Base-by-base conservation (phyloP, 1,140 invertebrate species). In the Ceratina calcarata region DNA sequence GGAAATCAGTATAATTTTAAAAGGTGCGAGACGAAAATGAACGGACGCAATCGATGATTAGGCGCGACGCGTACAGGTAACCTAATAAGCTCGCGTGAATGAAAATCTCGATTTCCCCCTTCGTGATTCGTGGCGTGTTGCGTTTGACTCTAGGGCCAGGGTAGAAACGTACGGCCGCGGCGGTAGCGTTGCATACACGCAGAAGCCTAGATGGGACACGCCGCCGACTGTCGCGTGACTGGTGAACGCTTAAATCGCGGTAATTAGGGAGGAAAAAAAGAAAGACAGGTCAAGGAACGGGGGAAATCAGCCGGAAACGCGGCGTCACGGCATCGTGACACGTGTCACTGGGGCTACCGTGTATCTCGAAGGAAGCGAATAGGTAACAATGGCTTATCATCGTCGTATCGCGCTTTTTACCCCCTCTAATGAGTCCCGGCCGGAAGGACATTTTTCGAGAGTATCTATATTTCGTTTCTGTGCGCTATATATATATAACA, bases 321-420 rank as follows among this genome's bases (percentile, higher is more conserved):
- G 57, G 65, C 75, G 74, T 81, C 84, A 77, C 62, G 83, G 82
- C 71, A 84, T 86, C 84, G 60, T 67, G 84, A 78, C 83, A 86
- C 83, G 84, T 85, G 79, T 85, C 80, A 60, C 60, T 12, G 16
- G 8, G 67, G 45, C 81, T 83, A 1, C 4, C 83, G 71, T 85
- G 83, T 45, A 45, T 70, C 66, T 22, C 45, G 51, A 45, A 70
- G 74, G 65, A 68, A 77, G 20, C 32, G n/a, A n/a, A 16, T 55
- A 51, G 27, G 27, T 69, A 65, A 65, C 79, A 45, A 81, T 64
- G 22, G 15, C n/a, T 7, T 57, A 57, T 77, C 62, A 22, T 12
- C 7, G n/a, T 37, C 10, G 45, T 20, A 70, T 64, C 60, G 76
- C 18, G 10, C 49, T 68, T 20, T 55, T 15, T 45, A 15, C n/a